Percentiles rank a stretch among this genome's conserved stretches.
Evolutionary conservation across 2,797 vertebrate genomes (phyloP).

Genomic region (Bovichtus diacanthus): DNA sequence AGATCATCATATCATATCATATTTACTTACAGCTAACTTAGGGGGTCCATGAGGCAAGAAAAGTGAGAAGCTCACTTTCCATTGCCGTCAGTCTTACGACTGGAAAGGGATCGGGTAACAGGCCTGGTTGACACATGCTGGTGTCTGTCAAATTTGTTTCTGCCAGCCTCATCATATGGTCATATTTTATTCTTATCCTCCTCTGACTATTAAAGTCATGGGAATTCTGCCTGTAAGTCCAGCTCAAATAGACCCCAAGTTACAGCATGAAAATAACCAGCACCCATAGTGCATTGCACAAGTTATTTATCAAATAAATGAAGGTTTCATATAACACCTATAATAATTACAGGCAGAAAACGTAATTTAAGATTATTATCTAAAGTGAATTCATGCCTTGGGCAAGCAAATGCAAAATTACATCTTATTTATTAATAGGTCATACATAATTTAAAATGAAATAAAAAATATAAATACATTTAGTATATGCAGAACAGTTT

Average conservation of each 20-base stretch:
- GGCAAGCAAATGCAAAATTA: neutral
- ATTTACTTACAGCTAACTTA: slow-evolving; percentile 83
- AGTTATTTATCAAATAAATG: slow-evolving; percentile 27
- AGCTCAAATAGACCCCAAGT: slow-evolving; percentile 64
- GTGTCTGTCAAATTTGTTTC: slow-evolving; percentile 94
- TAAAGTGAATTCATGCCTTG: neutral
- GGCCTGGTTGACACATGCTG: slow-evolving; percentile 89
- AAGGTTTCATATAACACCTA: neutral
- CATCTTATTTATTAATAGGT: neutral
- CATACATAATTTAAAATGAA: neutral
- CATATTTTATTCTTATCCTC: slow-evolving; percentile 81
- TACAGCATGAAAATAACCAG: slow-evolving; percentile 65
- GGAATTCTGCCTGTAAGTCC: slow-evolving; percentile 70
- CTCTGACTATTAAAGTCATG: slow-evolving; percentile 69
- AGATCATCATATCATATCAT: too few relatives aligned
- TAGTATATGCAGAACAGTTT: slow-evolving; percentile 14
- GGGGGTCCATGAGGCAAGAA: slow-evolving; percentile 79
- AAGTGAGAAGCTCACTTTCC: slow-evolving; percentile 86
- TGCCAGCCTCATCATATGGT: slow-evolving; percentile 88
- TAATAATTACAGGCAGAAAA: slow-evolving; percentile 15
- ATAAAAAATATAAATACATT: slow-evolving; percentile 1
- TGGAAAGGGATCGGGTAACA: slow-evolving; percentile 90
- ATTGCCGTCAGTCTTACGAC: slow-evolving; percentile 83
- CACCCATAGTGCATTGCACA: slow-evolving; percentile 35
- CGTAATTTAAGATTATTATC: neutral